These are phyloP conservation scores for Cassiopea xamachana DNA, from an alignment of 30 jellyfish, hydroid and myxozoan genomes.

Conservation along the genomic window DNA sequence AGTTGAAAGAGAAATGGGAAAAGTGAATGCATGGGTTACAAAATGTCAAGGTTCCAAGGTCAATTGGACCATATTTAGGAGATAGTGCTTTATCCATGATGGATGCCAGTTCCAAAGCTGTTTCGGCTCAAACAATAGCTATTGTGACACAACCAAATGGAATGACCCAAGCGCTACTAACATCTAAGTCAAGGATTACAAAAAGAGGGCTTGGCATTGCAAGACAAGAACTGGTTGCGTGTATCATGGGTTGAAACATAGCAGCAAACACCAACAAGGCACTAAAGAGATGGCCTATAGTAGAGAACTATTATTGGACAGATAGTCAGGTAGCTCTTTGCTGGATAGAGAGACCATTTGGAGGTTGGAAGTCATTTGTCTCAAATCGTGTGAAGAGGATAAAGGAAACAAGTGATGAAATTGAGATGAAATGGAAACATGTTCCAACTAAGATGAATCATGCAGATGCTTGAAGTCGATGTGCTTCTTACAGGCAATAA, in stretches of 20 bases:
- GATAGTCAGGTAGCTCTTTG: conserved; percentile 11
- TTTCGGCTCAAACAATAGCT: conserved; percentile 28
- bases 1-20: conserved; percentile 33
- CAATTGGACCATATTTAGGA: conserved; percentile 38
- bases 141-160: conserved; percentile 40
- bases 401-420: no score
- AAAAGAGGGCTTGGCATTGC: conserved; percentile 60
- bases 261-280: conserved; percentile 64
- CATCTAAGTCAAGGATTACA: conserved; percentile 55
- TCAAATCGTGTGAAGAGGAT: no score
- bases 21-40: conserved; percentile 23
- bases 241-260: conserved; percentile 55
- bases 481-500: background rate
- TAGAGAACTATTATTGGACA: conserved; percentile 9
- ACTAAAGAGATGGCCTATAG: conserved; percentile 43
- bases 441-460: background rate
- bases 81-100: conserved; percentile 43
- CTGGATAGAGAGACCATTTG: no score
- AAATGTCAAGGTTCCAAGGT: conserved; percentile 49
- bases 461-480: no score
- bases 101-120: conserved; percentile 64
- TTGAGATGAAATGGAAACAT: no score
- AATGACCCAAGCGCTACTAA: conserved; percentile 26
- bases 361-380: no score
- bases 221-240: conserved; percentile 57